phyloP scores from a whole-genome alignment of 1,140 invertebrate genomes.

The Ganaspis sp. region DNA sequence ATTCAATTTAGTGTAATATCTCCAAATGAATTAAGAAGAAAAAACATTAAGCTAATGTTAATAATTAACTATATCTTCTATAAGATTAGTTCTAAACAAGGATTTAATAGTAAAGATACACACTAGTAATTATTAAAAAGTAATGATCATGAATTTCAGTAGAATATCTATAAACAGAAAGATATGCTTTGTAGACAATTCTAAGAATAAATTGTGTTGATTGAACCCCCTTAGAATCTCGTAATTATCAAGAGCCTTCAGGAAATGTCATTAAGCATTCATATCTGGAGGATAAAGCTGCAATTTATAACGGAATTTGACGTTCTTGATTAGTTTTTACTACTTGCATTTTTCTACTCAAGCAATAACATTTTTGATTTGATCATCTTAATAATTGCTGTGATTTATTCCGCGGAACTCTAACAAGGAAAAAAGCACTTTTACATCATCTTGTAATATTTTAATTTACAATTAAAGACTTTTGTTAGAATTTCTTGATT shows the following conservation, averaged over 20 bases:
- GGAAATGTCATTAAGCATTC: conserved; percentile 3
- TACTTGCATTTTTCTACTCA: not conserved
- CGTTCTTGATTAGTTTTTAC: not conserved
- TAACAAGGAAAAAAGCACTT: not conserved
- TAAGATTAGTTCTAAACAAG: not conserved
- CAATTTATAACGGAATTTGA: conserved; percentile 13
- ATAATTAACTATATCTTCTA: too few relatives aligned
- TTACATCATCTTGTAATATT: not conserved
- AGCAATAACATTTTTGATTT: conserved; percentile 11
- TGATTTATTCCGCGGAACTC: conserved; percentile 1
- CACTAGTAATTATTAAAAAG: not conserved
- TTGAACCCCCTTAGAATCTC: conserved; percentile 46
- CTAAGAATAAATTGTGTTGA: conserved; percentile 46
- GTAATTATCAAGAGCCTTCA: not conserved
- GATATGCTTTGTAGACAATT: conserved; percentile 35
- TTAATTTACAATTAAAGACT: conserved; percentile 7
- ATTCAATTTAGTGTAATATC: too few relatives aligned
- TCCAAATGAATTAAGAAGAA: too few relatives aligned
- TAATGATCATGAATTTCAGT: not conserved
- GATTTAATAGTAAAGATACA: not conserved
- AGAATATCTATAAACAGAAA: conserved; percentile 10
- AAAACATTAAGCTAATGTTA: too few relatives aligned
- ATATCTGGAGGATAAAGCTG: not conserved
- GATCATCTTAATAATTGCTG: not conserved
- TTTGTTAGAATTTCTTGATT: not conserved